Evolutionary conservation across 2,113 vertebrate genomes (phyloP).

Genomic region (Sinocyclocheilus anophthalmus): DNA sequence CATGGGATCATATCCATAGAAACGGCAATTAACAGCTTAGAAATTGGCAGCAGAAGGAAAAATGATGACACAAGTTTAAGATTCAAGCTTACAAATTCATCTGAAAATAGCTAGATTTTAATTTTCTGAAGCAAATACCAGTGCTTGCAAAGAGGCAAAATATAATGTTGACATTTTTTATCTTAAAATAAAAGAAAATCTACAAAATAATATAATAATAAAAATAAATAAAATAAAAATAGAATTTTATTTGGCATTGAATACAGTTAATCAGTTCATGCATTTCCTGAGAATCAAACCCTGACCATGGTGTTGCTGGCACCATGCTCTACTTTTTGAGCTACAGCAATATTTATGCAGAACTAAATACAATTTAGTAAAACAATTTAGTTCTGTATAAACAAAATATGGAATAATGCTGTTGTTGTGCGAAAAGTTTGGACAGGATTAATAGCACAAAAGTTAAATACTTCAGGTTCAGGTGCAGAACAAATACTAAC

Average conservation of each 20-base stretch:
- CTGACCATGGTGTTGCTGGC: not conserved
- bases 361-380: too few relatives aligned
- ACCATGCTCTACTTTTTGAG: not conserved
- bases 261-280: not conserved
- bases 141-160: not conserved
- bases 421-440: not conserved
- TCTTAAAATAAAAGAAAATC: not conserved
- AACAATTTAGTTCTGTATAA: not conserved
- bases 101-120: not conserved
- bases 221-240: not conserved
- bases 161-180: not conserved
- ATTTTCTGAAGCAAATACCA: not conserved
- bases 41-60: constrained; percentile 18
- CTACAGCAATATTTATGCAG: too few relatives aligned
- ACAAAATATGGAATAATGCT: not conserved
- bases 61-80: not conserved
- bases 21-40: constrained; percentile 25
- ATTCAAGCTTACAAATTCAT: constrained; percentile 14
- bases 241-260: not conserved
- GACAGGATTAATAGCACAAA: not conserved
- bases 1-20: constrained; percentile 27
- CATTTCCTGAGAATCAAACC: not conserved
- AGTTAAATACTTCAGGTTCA: not conserved
- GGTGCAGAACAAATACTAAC: not conserved
- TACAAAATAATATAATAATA: not conserved